phyloP scores from a whole-genome alignment of 2,113 vertebrate species.

The Toxotes chatareus region DNA sequence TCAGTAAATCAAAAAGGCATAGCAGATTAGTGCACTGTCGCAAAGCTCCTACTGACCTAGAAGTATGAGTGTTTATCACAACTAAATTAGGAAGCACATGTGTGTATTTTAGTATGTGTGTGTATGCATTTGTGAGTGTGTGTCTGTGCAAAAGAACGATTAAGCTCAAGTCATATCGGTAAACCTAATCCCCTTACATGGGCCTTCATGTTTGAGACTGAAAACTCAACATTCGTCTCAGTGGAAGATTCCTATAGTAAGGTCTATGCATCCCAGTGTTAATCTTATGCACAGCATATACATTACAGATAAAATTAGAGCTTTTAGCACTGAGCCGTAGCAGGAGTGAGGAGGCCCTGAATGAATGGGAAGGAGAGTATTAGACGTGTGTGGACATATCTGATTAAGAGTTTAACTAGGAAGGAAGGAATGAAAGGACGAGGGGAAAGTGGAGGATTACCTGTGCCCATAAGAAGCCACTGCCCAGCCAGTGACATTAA shows the following conservation, averaged over 20 bases:
- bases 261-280: constrained; percentile 17
- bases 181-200: constrained; percentile 62
- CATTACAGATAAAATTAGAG: constrained; percentile 18
- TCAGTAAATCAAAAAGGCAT: constrained; percentile 64
- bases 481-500: neutral
- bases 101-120: constrained; percentile 41
- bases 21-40: constrained; percentile 61
- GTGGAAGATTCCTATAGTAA: neutral
- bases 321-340: neutral
- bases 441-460: constrained; percentile 1
- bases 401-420: constrained; percentile 13
- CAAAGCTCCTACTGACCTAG: constrained; percentile 74
- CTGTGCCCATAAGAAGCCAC: constrained; percentile 23
- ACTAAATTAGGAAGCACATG: constrained; percentile 55
- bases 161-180: constrained; percentile 56
- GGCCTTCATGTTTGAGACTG: constrained; percentile 25
- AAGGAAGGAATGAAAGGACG: neutral
- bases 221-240: constrained; percentile 34
- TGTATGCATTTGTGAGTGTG: constrained; percentile 6
- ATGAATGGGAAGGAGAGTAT: neutral
- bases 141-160: constrained; percentile 36
- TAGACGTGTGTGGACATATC: constrained; percentile 5
- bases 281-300: constrained; percentile 13
- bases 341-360: neutral
- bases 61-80: constrained; percentile 62